Evolutionary conservation across 2,888 invertebrate species (phyloP).

Genomic region (Adineta ricciae): DNA sequence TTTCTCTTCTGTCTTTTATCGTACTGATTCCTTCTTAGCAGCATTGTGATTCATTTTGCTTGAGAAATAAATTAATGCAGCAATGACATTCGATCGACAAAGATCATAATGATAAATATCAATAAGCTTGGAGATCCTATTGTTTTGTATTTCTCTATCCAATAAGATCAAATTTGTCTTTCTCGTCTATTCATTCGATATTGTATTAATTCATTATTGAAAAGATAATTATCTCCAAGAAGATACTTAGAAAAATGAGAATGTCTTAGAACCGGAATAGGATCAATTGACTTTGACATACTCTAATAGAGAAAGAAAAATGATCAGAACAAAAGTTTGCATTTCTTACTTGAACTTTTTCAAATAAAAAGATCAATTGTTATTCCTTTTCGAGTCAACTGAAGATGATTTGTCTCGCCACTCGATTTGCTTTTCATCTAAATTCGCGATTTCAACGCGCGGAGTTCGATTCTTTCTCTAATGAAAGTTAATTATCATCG

Average conservation of each 20-base stretch:
- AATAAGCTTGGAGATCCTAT: background rate
- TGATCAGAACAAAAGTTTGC: background rate
- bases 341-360: background rate
- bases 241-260: background rate
- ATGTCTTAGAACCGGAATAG: background rate
- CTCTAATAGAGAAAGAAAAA: background rate
- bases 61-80: background rate
- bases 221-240: background rate
- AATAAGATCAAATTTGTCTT: background rate
- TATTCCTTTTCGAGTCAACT: background rate
- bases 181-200: background rate
- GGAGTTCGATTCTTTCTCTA: background rate
- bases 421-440: background rate
- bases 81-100: background rate
- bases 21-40: background rate
- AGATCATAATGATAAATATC: background rate
- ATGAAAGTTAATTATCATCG: background rate
- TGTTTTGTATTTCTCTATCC: background rate
- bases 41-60: background rate
- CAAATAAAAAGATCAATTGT: background rate
- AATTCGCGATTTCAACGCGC: no score
- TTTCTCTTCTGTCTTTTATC: no score
- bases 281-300: constrained; percentile 3
- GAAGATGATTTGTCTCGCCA: background rate
- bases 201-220: background rate